Evolutionary conservation across 2,113 vertebrate species (phyloP), one percentile per base, ranked within the genome.

Genomic region (Colaptes auratus): DNA sequence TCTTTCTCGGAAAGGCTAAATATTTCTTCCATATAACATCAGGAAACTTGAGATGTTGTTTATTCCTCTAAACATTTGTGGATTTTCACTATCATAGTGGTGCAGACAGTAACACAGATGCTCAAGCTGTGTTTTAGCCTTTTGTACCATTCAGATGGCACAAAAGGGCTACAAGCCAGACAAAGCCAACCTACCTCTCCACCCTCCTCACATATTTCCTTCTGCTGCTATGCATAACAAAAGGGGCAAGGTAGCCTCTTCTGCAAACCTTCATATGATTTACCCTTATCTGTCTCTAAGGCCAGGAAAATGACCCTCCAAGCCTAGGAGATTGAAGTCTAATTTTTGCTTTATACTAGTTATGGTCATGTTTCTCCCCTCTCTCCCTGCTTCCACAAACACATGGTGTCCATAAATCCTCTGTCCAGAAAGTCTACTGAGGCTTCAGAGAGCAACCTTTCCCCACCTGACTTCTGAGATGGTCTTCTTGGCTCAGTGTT

Each of bases 1-100:
- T 60, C 72, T 76, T 96, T 71, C 53, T 44, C 65, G 44, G 73
- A 88, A 9, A 71, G 60, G 91, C 89, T 73, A 93, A 92, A 76
- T 85, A 92, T 89, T 94, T 92, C 27, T 93, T 92, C 85, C 36
- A 33, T 87, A 73, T 70, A 93, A 92, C 71, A 78, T 76, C 67
- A n/a, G 89, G 67, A 93, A 95, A 82, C 67, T 91, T 82, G 56
- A 85, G 71, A 78, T 59, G 69, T 44, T 89, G 50, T 70, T 95
- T 83, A 67, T 82, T 83, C 77, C 69, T 87, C 42, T 55, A 74
- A 92, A 35, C 61, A 48, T 65, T 87, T 80, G 80, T 64, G 82
- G 72, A 60, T 91, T 92, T 95, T 88, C 78, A 89, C 92, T 96
- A 91, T 80, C 87, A 48, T 64, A 56, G 72, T 31, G 20, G 17